phyloP scores from a whole-genome alignment of 64 coral and sea anemone genomes.

The Orbicella faveolata region DNA sequence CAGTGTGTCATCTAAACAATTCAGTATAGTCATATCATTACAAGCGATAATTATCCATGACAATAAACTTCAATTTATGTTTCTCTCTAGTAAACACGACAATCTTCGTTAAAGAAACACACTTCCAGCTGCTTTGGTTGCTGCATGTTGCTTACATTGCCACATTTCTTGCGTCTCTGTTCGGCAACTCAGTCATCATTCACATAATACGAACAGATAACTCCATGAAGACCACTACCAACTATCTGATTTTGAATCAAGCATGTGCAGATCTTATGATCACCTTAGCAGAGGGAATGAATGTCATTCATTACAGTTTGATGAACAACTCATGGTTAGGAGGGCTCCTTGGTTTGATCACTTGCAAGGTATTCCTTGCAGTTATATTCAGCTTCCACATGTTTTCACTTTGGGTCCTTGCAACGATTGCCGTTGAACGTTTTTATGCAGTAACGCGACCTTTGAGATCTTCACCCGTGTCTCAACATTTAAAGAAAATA shows the following conservation, averaged over 20 bases:
- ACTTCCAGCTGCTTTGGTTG: not conserved
- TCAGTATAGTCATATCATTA: no score
- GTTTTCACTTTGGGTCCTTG: not conserved
- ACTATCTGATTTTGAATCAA: not conserved
- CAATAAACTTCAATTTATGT: no score
- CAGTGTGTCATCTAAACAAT: no score
- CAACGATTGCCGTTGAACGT: not conserved
- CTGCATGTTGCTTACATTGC: not conserved
- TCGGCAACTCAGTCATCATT: not conserved
- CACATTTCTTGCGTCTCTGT: not conserved
- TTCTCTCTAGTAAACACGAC: not conserved
- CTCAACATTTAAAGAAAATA: not conserved
- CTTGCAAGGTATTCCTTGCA: not conserved
- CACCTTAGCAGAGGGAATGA: not conserved
- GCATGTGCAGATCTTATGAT: not conserved
- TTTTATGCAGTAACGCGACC: not conserved
- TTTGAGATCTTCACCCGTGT: not conserved
- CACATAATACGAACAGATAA: not conserved
- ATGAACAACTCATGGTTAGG: not conserved
- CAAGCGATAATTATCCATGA: no score
- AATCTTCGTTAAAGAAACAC: not conserved
- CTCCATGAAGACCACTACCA: not conserved
- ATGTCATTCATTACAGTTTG: not conserved
- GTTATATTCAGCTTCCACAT: not conserved
- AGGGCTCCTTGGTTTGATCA: not conserved